Conservation (phyloP, 1,140 invertebrate species). For the Halictus rubicundus region DNA sequence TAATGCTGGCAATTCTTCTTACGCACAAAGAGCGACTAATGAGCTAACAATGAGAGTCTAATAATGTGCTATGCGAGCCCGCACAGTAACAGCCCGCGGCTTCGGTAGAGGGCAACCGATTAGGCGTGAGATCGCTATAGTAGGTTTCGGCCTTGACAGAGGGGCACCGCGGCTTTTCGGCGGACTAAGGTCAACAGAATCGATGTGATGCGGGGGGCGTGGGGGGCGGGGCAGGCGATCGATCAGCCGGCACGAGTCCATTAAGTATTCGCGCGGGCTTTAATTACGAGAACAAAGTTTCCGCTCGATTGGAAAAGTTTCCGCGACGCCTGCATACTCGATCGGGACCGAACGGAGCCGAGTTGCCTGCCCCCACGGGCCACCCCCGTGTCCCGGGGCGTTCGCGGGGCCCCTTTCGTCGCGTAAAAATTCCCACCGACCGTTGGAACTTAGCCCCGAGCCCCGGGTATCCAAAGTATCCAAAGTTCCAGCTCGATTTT, state of each 20-base stretch:
- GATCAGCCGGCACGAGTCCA: conserved; percentile 70
- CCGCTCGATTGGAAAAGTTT: conserved; percentile 79
- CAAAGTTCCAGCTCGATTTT: conserved; percentile 31
- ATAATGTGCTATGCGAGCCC: no score
- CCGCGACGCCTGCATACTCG: conserved; percentile 76
- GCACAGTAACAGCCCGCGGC: no score
- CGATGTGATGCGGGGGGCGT: no score
- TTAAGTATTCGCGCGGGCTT: conserved; percentile 79
- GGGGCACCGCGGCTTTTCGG: no score
- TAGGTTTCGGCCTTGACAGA: not conserved
- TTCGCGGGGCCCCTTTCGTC: not conserved
- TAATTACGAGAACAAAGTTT: conserved; percentile 80
- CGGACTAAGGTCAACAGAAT: no score
- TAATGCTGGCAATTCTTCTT: no score
- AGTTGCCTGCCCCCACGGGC: no score
- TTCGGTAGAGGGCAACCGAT: no score
- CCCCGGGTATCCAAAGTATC: conserved; percentile 4
- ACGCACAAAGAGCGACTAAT: no score
- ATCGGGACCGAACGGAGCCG: conserved; percentile 55
- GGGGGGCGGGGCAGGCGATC: conserved; percentile 10
- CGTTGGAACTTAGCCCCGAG: not conserved
- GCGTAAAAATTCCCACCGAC: conserved; percentile 37
- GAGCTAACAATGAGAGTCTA: no score
- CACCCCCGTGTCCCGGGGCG: no score
- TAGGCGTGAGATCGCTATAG: no score